Percentiles rank a stretch among this genome's conserved stretches.
Evolutionary conservation across 2,113 vertebrate species (phyloP).

Genomic region (Phasianus colchicus): DNA sequence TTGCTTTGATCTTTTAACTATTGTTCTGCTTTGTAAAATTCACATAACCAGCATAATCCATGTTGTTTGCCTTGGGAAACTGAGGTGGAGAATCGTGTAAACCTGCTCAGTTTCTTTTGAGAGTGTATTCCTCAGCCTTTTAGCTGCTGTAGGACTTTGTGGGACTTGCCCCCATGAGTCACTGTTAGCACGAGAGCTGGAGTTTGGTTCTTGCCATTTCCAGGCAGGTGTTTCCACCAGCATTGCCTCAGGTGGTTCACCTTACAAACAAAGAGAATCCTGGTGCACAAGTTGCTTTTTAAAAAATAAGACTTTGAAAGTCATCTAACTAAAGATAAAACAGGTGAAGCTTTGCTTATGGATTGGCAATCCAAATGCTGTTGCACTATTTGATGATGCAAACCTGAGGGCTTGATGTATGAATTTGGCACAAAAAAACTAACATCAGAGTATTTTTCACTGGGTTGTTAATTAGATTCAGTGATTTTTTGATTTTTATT

Average conservation of each 20-base stretch:
- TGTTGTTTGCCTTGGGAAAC: background rate
- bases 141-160: background rate
- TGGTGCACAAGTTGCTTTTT: background rate
- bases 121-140: fast-evolving
- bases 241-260: background rate
- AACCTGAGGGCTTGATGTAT: background rate
- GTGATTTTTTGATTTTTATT: background rate
- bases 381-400: background rate
- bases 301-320: background rate
- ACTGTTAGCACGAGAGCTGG: background rate
- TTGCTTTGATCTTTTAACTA: background rate
- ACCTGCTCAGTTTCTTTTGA: background rate
- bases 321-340: background rate
- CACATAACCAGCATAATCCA: background rate
- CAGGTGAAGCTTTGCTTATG: background rate
- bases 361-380: background rate
- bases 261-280: background rate
- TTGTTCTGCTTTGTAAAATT: slow-evolving; percentile 3
- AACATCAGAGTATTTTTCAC: background rate
- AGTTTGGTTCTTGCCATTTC: background rate
- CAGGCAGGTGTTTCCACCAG: background rate
- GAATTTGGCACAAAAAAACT: background rate
- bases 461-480: background rate
- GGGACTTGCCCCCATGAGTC: background rate
- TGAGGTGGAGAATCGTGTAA: background rate